Evolutionary conservation across 2,888 invertebrate species (phyloP).

Genomic region (Troides aeacus): DNA sequence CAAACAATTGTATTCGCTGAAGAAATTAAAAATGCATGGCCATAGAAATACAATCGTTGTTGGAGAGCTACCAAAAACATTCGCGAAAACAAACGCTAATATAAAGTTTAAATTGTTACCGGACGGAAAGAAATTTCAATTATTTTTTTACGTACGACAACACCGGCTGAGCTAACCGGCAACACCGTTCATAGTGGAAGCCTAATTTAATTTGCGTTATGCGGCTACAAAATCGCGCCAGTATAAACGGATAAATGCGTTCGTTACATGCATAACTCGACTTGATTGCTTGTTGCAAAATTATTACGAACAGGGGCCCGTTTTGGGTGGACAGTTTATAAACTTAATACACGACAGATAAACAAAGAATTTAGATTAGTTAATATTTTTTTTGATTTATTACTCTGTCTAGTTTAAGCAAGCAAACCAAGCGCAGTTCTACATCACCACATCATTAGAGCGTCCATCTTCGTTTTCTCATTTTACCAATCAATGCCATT

Average conservation of each 20-base stretch:
- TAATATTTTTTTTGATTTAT: too few species aligned
- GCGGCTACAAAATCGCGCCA: slow-evolving; percentile 58
- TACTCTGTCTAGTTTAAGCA: too few species aligned
- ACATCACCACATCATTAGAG: too few species aligned
- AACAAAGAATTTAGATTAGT: neutral
- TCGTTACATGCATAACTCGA: slow-evolving; percentile 70
- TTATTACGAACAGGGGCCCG: slow-evolving; percentile 58
- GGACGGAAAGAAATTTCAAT: neutral
- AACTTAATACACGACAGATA: slow-evolving; percentile 60
- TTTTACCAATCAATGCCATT: too few species aligned
- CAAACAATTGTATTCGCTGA: neutral
- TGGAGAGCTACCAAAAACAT: slow-evolving; percentile 37
- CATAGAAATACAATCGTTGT: slow-evolving; percentile 10
- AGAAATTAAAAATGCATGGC: slow-evolving; percentile 15
- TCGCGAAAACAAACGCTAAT: slow-evolving; percentile 21
- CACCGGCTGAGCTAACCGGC: slow-evolving; percentile 10
- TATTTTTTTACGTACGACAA: slow-evolving; percentile 1
- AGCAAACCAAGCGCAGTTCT: too few species aligned
- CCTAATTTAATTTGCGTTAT: slow-evolving; percentile 70
- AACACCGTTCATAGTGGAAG: slow-evolving; percentile 20
- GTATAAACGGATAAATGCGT: slow-evolving; percentile 68
- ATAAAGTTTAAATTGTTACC: slow-evolving; percentile 25
- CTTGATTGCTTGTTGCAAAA: slow-evolving; percentile 70
- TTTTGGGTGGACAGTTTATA: slow-evolving; percentile 68
- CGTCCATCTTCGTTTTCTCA: too few species aligned